Evolutionary conservation across 2,888 invertebrate species (phyloP).

Genomic region (Metacarcinus magister): DNA sequence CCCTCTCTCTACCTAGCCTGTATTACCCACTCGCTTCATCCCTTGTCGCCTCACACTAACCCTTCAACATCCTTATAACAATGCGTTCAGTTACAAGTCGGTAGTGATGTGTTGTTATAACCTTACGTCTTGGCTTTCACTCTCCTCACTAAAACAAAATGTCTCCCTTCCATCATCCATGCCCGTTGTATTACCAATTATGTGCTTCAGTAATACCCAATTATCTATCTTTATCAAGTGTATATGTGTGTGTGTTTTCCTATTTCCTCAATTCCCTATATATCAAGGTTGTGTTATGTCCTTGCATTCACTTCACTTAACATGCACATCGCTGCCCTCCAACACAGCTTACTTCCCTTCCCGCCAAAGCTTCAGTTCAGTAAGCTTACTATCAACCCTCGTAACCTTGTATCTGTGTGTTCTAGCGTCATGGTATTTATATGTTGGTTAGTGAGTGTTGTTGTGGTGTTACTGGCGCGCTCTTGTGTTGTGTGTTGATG

Average conservation of each 20-base stretch:
- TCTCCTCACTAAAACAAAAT: neutral
- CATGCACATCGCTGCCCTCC: neutral
- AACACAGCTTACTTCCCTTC: neutral
- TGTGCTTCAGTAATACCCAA: neutral
- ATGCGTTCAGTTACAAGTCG: neutral
- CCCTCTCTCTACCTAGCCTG: neutral
- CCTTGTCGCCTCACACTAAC: neutral
- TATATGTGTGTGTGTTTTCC: neutral
- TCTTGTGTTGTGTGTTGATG: constrained; percentile 40
- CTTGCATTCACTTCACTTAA: neutral
- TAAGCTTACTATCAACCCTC: neutral
- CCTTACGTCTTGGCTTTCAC: neutral
- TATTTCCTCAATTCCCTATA: neutral
- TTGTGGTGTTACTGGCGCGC: neutral
- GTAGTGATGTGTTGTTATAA: neutral
- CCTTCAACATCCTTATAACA: neutral
- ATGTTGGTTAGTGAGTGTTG: neutral
- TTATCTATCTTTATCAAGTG: neutral
- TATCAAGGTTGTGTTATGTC: neutral
- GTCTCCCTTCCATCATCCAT: neutral
- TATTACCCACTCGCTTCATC: neutral
- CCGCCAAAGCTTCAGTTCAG: neutral
- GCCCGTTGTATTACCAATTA: neutral
- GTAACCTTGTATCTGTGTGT: neutral
- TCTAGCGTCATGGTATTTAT: neutral